Evolutionary conservation across 1,140 invertebrate species (phyloP), one percentile per base, ranked within the genome.

Genomic region (Gerris buenoi): DNA sequence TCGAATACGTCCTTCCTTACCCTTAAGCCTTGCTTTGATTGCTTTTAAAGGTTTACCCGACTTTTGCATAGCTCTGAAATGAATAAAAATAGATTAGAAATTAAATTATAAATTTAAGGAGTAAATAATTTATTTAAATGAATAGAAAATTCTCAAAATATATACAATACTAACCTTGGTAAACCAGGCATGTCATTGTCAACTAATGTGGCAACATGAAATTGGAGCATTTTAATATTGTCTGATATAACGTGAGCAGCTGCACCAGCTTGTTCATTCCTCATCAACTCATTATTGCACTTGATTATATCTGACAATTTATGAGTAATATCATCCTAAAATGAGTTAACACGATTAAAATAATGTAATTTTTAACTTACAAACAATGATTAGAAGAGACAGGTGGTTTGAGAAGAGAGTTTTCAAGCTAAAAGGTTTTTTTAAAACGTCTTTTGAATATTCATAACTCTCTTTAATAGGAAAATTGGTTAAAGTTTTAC

Each of bases 141-240:
- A n/a, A n/a, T n/a, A n/a, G n/a, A n/a, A n/a, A n/a, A n/a, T n/a
- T n/a, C n/a, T n/a, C n/a, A n/a, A n/a, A n/a, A n/a, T n/a, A n/a
- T n/a, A n/a, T n/a, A n/a, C n/a, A n/a, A n/a, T n/a, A 70, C 64
- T 68, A 76, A 88, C 85, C 83, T 86, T 1, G 96, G 95, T 80
- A 99, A 85, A 2, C 97, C 96, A 25, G 97, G 97, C 86, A 99
- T 94, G 74, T 98, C 95, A 80, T 99, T 99, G 74, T 99, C 97
- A 0, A 97, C 88, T 60, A 99, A 81, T 0, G 97, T 99, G 0
- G 96, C 94, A 2, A 98, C 96, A 77, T 99, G 97, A 75, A 96
- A 99, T 76, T 99, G 97, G 61, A 99, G 77, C 89, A 98, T 92
- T 78, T 96, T 96, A 18, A 97, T 93, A 76, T 99, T 98, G 77